A percentile compares a stretch with the other conserved stretches of the same genome.
phyloP scores from a whole-genome alignment of 2,888 invertebrate genomes.

The Ligdia adustata region DNA sequence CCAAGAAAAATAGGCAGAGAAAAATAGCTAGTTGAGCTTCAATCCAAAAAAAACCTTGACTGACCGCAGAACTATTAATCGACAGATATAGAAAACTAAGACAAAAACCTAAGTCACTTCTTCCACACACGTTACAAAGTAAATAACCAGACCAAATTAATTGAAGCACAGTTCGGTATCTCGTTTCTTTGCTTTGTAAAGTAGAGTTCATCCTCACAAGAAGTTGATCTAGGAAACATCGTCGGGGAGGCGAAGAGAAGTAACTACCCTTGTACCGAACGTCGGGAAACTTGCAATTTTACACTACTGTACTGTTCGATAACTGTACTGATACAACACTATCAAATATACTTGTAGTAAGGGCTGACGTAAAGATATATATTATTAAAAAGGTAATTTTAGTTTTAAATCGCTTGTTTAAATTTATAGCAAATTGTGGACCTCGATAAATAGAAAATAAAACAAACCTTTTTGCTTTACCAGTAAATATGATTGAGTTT shows the following conservation, averaged over 20 bases:
- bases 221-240: slow-evolving; percentile 19
- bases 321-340: slow-evolving; percentile 13
- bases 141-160: slow-evolving; percentile 4
- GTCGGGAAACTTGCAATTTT: slow-evolving; percentile 35
- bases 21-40: too few relatives aligned
- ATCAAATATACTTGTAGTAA: slow-evolving; percentile 10
- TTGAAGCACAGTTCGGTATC: slow-evolving; percentile 8
- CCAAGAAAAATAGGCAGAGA: too few relatives aligned
- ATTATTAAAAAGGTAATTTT: background rate
- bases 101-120: background rate
- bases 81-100: too few relatives aligned
- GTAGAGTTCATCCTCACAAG: slow-evolving; percentile 5
- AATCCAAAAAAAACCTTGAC: too few relatives aligned
- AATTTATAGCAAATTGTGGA: too few relatives aligned
- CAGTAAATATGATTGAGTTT: too few relatives aligned
- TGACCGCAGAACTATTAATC: too few relatives aligned
- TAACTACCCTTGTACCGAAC: background rate
- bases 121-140: background rate
- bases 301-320: slow-evolving; percentile 33
- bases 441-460: too few relatives aligned
- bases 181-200: slow-evolving; percentile 9
- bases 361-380: background rate
- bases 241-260: slow-evolving; percentile 17
- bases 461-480: too few relatives aligned
- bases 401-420: too few relatives aligned